phyloP scores from a whole-genome alignment of 2,113 vertebrate genomes.

The Lepisosteus oculatus region DNA sequence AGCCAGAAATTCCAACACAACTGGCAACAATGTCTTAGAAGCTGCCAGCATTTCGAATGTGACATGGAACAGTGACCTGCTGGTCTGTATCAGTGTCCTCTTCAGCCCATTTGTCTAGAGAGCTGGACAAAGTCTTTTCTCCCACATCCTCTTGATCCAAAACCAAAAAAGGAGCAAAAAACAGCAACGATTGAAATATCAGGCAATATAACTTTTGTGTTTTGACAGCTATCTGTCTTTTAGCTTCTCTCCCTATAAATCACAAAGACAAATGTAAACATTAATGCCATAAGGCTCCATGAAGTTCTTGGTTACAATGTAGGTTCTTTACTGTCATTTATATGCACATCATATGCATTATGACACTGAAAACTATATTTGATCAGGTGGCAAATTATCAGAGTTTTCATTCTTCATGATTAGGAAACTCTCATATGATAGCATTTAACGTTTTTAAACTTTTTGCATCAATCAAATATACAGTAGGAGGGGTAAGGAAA shows the following conservation, averaged over 20 bases:
- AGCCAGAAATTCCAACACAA: too few species aligned
- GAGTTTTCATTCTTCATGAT: too few species aligned
- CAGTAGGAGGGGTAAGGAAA: too few species aligned
- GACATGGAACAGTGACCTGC: background rate
- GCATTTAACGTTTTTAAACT: too few species aligned
- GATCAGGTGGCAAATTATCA: too few species aligned
- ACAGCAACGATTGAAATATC: background rate
- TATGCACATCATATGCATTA: too few species aligned
- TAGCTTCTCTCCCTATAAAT: background rate
- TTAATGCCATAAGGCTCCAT: too few species aligned
- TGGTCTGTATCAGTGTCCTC: background rate
- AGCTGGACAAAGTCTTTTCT: background rate
- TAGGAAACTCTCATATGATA: too few species aligned
- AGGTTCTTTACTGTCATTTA: too few species aligned
- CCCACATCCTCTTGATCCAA: conserved; percentile 1
- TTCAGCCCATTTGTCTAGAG: background rate
- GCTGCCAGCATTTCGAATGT: background rate
- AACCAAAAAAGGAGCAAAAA: background rate
- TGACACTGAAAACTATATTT: too few species aligned
- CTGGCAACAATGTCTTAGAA: background rate
- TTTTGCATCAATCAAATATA: too few species aligned
- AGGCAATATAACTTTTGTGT: background rate
- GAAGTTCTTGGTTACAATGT: too few species aligned
- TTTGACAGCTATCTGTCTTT: background rate
- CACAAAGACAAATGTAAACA: background rate